These are phyloP conservation scores for Diplodus sargus DNA, from an alignment of 2,797 vertebrate genomes.

Conservation along the genomic window DNA sequence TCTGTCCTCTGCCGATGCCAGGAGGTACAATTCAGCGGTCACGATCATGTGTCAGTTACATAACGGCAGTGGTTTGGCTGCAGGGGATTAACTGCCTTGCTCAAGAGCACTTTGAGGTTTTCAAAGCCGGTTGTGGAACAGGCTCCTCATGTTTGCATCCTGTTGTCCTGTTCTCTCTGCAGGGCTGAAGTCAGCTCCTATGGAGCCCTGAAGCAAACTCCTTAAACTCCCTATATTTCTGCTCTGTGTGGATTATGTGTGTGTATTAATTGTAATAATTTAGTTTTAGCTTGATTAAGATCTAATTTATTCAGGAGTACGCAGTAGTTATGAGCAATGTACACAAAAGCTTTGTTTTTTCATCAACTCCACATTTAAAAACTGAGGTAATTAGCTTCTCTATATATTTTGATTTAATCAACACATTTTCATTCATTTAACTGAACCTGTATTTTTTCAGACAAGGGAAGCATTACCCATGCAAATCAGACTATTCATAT, in stretches of 20 bases:
- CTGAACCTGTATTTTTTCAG: background rate
- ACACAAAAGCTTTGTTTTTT: no score
- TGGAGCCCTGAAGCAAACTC: background rate
- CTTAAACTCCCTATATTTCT: no score
- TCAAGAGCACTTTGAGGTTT: conserved; percentile 34
- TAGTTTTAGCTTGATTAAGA: background rate
- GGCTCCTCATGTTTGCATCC: background rate
- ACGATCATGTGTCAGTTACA: conserved; percentile 35
- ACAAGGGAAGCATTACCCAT: background rate
- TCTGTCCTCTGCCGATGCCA: conserved; percentile 13
- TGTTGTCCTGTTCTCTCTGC: background rate
- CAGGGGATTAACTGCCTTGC: conserved; percentile 32
- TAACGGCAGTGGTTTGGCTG: conserved; percentile 28
- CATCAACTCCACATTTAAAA: no score
- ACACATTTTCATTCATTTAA: background rate
- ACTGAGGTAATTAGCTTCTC: no score
- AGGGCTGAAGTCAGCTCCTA: background rate
- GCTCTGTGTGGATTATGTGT: background rate
- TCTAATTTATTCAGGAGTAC: background rate
- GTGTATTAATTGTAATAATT: background rate
- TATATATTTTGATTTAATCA: background rate
- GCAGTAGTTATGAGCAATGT: background rate
- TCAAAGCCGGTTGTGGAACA: background rate
- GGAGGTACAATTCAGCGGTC: conserved; percentile 21
- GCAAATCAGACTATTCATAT: background rate